phyloP scores from a whole-genome alignment of 2,113 vertebrate genomes.

The Callionymus lyra region DNA sequence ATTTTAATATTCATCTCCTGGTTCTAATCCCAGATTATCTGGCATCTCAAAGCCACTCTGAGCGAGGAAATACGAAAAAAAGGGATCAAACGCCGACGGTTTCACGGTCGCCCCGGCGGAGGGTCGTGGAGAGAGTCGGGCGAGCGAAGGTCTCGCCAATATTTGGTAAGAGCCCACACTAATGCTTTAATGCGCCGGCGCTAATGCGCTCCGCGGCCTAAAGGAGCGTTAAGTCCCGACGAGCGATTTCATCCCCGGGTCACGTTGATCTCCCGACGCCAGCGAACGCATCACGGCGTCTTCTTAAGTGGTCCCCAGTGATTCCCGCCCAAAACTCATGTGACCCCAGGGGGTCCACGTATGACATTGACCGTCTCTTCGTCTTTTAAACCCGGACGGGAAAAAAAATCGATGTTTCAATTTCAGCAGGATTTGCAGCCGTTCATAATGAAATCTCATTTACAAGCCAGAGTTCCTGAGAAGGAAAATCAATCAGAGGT shows the following conservation, averaged over 20 bases:
- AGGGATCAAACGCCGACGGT: constrained; percentile 18
- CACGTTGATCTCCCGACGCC: too few relatives aligned
- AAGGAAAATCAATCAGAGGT: constrained; percentile 1
- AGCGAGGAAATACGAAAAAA: constrained; percentile 3
- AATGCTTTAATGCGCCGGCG: constrained; percentile 49
- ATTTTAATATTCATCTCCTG: constrained; percentile 28
- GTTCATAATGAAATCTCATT: background rate
- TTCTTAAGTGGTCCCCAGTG: too few relatives aligned
- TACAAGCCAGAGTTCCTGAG: background rate
- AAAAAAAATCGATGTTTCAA: too few relatives aligned
- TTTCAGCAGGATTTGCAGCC: too few relatives aligned
- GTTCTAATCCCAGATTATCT: constrained; percentile 8
- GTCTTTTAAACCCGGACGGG: too few relatives aligned
- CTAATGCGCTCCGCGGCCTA: constrained; percentile 44
- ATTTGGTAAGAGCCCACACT: constrained; percentile 35
- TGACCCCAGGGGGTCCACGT: too few relatives aligned
- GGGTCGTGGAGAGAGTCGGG: background rate
- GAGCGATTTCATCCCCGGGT: constrained; percentile 33
- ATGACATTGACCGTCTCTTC: too few relatives aligned
- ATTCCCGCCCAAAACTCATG: too few relatives aligned
- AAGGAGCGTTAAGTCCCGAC: constrained; percentile 49
- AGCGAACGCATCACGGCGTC: too few relatives aligned
- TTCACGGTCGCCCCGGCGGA: constrained; percentile 1
- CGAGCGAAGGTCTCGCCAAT: constrained; percentile 14
- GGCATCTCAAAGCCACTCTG: constrained; percentile 16